These are phyloP conservation scores for Ophioninae sp. DNA, from an alignment of 2,888 invertebrate species.

Conservation along the genomic window DNA sequence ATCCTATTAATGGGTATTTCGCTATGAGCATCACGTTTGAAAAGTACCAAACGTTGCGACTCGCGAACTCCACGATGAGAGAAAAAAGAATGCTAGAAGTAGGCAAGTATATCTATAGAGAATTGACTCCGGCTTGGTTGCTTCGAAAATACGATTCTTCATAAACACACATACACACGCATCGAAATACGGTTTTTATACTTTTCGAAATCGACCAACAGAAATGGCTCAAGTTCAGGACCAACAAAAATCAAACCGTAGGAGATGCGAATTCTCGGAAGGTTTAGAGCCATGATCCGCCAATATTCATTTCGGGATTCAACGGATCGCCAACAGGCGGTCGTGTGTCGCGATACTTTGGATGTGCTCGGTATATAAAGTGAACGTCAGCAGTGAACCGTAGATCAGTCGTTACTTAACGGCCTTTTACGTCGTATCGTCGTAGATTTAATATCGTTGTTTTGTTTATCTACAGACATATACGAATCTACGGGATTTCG, in stretches of 20 bases:
- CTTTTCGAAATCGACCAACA: background rate
- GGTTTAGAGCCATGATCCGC: background rate
- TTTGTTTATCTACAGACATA: constrained; percentile 12
- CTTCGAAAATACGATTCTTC: too few species aligned
- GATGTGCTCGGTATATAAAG: constrained; percentile 68
- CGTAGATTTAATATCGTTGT: constrained; percentile 51
- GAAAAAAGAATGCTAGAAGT: too few species aligned
- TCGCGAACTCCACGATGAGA: too few species aligned
- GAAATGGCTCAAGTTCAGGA: background rate
- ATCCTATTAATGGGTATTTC: too few species aligned
- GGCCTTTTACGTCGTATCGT: constrained; percentile 63
- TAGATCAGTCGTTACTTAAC: constrained; percentile 67
- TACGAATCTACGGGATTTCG: background rate
- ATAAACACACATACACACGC: too few species aligned
- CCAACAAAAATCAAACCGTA: background rate
- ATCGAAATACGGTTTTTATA: background rate
- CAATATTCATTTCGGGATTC: background rate
- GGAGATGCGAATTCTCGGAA: background rate
- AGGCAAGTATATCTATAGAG: too few species aligned
- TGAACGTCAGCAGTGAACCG: constrained; percentile 67
- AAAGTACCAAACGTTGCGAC: too few species aligned
- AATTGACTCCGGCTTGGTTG: too few species aligned
- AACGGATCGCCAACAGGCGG: background rate
- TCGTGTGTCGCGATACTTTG: background rate
- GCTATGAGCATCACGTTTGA: too few species aligned